phyloP scores from a whole-genome alignment of 2,888 invertebrate species.

The Ctena decussata region DNA sequence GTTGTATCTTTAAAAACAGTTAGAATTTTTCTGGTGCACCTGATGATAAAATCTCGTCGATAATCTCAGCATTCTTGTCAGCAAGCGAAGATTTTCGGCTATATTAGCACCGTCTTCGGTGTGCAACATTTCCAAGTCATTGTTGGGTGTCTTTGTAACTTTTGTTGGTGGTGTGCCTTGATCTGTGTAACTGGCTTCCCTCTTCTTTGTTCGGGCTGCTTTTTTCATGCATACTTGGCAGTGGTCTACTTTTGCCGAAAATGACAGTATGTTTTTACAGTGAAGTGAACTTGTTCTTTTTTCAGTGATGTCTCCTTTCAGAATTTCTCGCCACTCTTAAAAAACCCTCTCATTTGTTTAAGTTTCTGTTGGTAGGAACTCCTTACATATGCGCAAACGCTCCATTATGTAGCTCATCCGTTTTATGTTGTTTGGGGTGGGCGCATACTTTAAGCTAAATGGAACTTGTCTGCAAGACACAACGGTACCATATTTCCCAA shows the following conservation, averaged over 20 bases:
- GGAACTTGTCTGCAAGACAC: background rate
- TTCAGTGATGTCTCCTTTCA: background rate
- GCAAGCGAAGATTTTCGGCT: too few species aligned
- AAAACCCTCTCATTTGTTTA: background rate
- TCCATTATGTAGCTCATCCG: background rate
- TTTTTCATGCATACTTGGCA: background rate
- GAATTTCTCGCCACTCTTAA: background rate
- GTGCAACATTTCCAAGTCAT: too few species aligned
- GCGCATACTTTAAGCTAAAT: background rate
- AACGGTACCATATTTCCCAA: background rate
- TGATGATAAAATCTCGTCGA: background rate
- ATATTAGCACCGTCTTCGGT: too few species aligned
- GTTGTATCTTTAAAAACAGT: background rate
- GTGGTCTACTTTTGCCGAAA: background rate
- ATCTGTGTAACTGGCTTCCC: background rate
- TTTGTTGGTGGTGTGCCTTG: too few species aligned
- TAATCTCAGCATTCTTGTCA: too few species aligned
- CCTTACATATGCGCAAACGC: background rate
- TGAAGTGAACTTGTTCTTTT: background rate
- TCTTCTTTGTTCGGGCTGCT: background rate
- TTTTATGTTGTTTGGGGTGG: background rate
- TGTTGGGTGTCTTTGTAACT: too few species aligned
- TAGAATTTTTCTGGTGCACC: background rate
- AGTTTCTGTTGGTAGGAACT: background rate
- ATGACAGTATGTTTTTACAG: background rate